Percentiles rank a stretch among this genome's conserved stretches.
Evolutionary conservation across 2,113 vertebrate genomes (phyloP).

Genomic region (Solea solea): DNA sequence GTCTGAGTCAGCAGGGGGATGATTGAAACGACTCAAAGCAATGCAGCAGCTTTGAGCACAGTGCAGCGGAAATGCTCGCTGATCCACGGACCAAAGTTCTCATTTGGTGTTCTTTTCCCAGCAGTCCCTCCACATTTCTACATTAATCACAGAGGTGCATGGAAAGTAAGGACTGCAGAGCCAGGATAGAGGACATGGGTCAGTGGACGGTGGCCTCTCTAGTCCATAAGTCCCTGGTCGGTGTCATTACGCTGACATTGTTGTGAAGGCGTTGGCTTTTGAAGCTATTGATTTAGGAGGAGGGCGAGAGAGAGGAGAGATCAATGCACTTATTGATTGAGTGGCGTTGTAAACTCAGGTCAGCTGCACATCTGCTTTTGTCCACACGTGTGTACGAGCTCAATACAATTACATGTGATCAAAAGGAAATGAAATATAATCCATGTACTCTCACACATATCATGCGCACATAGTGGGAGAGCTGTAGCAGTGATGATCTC

Average conservation of each 20-base stretch:
- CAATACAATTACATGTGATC: background rate
- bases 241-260: constrained; percentile 70
- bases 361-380: constrained; percentile 35
- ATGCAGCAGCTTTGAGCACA: constrained; percentile 21
- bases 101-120: constrained; percentile 34
- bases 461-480: background rate
- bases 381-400: constrained; percentile 18
- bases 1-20: constrained; percentile 22
- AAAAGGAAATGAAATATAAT: constrained; percentile 16
- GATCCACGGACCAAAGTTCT: constrained; percentile 37
- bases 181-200: constrained; percentile 43
- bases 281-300: constrained; percentile 73
- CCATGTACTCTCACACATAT: background rate
- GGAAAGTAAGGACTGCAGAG: constrained; percentile 47
- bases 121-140: constrained; percentile 30
- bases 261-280: constrained; percentile 66
- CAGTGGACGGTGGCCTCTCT: constrained; percentile 61
- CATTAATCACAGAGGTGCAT: constrained; percentile 58
- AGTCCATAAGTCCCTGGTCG: constrained; percentile 46
- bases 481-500: constrained; percentile 26
- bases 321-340: constrained; percentile 63
- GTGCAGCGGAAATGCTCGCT: constrained; percentile 21
- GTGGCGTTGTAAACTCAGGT: constrained; percentile 41
- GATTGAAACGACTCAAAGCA: constrained; percentile 34
- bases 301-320: constrained; percentile 38